Base-by-base conservation (phyloP, 2,888 invertebrate species). In the Cyrtodaria siliqua region DNA sequence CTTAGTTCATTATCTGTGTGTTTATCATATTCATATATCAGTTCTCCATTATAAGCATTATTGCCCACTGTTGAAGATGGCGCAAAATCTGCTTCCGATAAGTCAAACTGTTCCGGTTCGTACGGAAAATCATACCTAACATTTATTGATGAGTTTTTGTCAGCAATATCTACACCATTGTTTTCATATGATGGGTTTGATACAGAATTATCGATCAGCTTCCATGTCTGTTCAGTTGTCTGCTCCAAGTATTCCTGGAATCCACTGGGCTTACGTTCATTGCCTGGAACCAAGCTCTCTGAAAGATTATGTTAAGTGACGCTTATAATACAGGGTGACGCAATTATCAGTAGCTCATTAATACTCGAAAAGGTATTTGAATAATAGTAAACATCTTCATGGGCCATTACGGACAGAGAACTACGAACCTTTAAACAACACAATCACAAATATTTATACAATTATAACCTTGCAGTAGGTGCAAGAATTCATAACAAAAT, bases 41-140 rank as follows among this genome's bases (percentile, higher is more conserved):
- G 26, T 20, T 55, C 20, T 38, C 71, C 81, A 63, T 67, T 77
- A 33, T 74, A 81, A 12, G 38, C 49, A 24, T 53, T 71, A 20
- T 71, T 63, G 18, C 72, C 60, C 14, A 68, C 47, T 40, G 42
- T 69, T 24, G 69, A 49, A 24, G 84, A 79, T 1, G 87, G 87
- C 12, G 85, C 88, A 83, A 89, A 89, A 62, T 88, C 86, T 16
- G 89, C 89, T 56, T 88, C 89, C 9, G 88, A 84, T 20, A 89
- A 40, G 64, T 89, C 89, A 81, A 89, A 84, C n/a, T 74, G 77
- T 52, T 83, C 82, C 18, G 86, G 84, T 33, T 78, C 79, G 73
- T 87, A 86, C n/a, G 85, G 87, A 40, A 79, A 76, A 60, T 84
- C 85, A 78, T 87, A 87, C 38, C 67, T 59, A 23, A 79, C 49